Evolutionary conservation across 1,140 invertebrate species (phyloP).

Genomic region (Anoplolepis gracilipes): DNA sequence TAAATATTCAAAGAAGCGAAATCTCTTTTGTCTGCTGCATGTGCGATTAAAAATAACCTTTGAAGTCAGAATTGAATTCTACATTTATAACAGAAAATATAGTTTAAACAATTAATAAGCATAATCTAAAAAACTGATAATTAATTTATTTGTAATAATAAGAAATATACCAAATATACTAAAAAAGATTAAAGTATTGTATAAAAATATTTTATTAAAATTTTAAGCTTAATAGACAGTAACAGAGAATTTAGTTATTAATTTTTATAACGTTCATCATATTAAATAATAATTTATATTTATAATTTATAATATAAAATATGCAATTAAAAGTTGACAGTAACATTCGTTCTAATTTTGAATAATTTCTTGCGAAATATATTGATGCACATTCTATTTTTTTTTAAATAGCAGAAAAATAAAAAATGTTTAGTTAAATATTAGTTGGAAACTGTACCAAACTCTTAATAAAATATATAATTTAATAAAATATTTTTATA

Average conservation of each 20-base stretch:
- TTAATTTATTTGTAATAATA: neutral
- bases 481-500: no score
- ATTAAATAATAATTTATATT: slow-evolving; percentile 5
- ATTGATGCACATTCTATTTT: neutral
- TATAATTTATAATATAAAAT: neutral
- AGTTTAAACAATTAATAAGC: neutral
- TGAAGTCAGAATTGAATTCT: neutral
- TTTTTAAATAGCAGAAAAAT: neutral
- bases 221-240: neutral
- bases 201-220: slow-evolving; percentile 1
- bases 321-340: neutral
- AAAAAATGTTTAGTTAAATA: no score
- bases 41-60: neutral
- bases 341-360: neutral
- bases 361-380: neutral
- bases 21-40: neutral
- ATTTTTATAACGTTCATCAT: neutral
- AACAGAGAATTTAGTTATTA: neutral
- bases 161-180: neutral
- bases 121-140: neutral
- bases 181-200: neutral
- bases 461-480: no score
- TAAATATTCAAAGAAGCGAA: neutral
- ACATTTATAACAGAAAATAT: neutral
- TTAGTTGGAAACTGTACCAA: neutral